phyloP scores from a whole-genome alignment of 2,797 vertebrate species.

The Benthosema pterotum region DNA sequence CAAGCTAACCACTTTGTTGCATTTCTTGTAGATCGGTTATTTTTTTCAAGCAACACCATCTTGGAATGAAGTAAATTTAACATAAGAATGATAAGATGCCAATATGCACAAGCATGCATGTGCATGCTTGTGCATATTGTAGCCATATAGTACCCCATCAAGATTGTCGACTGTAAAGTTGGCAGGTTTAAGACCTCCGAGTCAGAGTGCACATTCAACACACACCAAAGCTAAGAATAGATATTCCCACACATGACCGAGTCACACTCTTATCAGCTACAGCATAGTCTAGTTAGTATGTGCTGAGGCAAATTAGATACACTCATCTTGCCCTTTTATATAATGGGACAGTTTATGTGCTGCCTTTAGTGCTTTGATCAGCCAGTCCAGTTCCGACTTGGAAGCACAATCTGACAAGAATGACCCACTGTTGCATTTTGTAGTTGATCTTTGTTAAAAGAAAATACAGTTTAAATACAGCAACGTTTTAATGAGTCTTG shows the following conservation, averaged over 20 bases:
- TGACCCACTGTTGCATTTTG: too few relatives aligned
- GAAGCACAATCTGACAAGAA: neutral
- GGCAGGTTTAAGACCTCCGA: constrained; percentile 4
- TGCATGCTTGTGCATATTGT: neutral
- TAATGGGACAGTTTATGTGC: constrained; percentile 9
- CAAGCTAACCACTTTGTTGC: too few relatives aligned
- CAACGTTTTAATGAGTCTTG: too few relatives aligned
- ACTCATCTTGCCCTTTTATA: constrained; percentile 20
- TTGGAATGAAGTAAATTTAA: too few relatives aligned
- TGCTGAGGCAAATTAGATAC: constrained; percentile 13
- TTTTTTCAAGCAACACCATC: too few relatives aligned
- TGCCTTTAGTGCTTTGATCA: constrained; percentile 6
- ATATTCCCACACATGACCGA: constrained; percentile 27
- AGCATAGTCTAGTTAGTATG: neutral
- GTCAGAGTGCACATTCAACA: constrained; percentile 21
- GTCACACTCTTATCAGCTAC: constrained; percentile 38
- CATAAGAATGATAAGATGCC: too few relatives aligned
- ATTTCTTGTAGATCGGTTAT: too few relatives aligned
- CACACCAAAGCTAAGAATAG: constrained; percentile 43
- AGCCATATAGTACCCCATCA: constrained; percentile 12
- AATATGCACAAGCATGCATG: neutral
- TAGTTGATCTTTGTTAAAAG: too few relatives aligned
- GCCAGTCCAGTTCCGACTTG: neutral
- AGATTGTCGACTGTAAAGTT: constrained; percentile 22
- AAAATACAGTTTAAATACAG: too few relatives aligned